These are phyloP conservation scores for Drosophila acutilabella DNA, from an alignment of 2,888 invertebrate genomes.

Conservation along the genomic window DNA sequence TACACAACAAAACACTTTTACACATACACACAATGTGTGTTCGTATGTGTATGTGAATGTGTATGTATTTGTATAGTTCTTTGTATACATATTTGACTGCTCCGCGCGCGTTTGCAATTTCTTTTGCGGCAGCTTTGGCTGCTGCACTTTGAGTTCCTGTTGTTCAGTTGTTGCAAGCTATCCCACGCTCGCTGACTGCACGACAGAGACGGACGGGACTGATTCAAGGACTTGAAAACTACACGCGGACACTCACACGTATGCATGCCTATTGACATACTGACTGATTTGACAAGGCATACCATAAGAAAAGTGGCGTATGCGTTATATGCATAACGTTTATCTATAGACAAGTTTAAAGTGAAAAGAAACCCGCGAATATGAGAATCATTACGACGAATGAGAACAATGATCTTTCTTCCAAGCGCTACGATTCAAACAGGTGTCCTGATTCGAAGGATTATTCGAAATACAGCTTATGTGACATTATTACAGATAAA, in stretches of 20 bases:
- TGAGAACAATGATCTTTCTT: slow-evolving; percentile 6
- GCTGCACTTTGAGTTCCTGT: slow-evolving; percentile 73
- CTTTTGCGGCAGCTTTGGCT: slow-evolving; percentile 61
- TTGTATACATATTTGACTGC: slow-evolving; percentile 68
- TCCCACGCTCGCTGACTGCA: slow-evolving; percentile 72
- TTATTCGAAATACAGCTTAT: slow-evolving; percentile 45
- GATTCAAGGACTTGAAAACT: slow-evolving; percentile 45
- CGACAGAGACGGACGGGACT: slow-evolving; percentile 71
- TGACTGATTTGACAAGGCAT: slow-evolving; percentile 22
- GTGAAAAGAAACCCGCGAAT: neutral
- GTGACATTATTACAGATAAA: slow-evolving; percentile 6
- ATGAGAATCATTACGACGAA: neutral
- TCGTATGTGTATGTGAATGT: slow-evolving; percentile 29
- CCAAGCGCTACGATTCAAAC: slow-evolving; percentile 2
- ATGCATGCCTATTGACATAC: slow-evolving; percentile 16
- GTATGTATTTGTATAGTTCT: slow-evolving; percentile 54
- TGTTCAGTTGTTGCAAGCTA: slow-evolving; percentile 78
- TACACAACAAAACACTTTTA: slow-evolving; percentile 70
- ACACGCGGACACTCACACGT: slow-evolving; percentile 16
- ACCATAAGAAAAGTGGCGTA: slow-evolving; percentile 33
- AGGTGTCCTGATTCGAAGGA: slow-evolving; percentile 23
- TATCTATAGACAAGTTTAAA: slow-evolving; percentile 6
- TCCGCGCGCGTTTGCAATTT: slow-evolving; percentile 77
- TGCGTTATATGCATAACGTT: slow-evolving; percentile 44
- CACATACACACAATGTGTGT: slow-evolving; percentile 49